Evolutionary conservation across 2,113 vertebrate species (phyloP).

Genomic region (Aspiorhynchus laticeps): DNA sequence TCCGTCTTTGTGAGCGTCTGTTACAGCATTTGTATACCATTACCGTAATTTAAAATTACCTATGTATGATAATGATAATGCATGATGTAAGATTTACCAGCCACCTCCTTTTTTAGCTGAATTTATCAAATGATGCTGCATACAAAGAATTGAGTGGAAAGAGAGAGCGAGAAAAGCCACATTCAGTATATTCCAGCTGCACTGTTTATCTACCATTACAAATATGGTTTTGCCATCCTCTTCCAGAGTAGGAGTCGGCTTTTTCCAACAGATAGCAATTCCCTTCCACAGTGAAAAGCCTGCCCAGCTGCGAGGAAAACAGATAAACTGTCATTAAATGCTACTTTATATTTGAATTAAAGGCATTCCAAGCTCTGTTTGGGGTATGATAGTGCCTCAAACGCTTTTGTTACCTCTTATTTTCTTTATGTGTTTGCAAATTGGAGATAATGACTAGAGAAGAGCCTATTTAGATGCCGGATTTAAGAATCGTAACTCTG

Average conservation of each 20-base stretch:
- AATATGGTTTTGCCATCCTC: constrained; percentile 60
- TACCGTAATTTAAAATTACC: background rate
- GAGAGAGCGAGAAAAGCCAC: constrained; percentile 4
- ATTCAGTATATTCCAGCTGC: background rate
- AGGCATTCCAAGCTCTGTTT: constrained; percentile 62
- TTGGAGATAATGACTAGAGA: constrained; percentile 49
- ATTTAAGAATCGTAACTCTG: constrained; percentile 56
- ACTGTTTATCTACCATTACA: constrained; percentile 55
- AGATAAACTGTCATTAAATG: constrained; percentile 61
- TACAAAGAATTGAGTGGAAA: background rate
- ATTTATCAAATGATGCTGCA: background rate
- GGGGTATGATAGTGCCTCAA: constrained; percentile 59
- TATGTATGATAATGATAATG: background rate
- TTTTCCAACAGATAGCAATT: constrained; percentile 12
- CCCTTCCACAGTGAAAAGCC: constrained; percentile 33
- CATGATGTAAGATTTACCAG: background rate
- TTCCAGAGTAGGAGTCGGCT: constrained; percentile 38
- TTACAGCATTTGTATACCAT: background rate
- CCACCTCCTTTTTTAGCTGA: background rate
- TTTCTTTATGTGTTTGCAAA: constrained; percentile 59
- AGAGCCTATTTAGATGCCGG: constrained; percentile 57
- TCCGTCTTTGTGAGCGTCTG: background rate
- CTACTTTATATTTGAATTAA: constrained; percentile 64
- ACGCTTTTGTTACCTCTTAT: constrained; percentile 59
- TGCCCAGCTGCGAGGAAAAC: constrained; percentile 39